phyloP scores from a whole-genome alignment of 2,797 vertebrate genomes.

The Scolopax bukidnonensis region DNA sequence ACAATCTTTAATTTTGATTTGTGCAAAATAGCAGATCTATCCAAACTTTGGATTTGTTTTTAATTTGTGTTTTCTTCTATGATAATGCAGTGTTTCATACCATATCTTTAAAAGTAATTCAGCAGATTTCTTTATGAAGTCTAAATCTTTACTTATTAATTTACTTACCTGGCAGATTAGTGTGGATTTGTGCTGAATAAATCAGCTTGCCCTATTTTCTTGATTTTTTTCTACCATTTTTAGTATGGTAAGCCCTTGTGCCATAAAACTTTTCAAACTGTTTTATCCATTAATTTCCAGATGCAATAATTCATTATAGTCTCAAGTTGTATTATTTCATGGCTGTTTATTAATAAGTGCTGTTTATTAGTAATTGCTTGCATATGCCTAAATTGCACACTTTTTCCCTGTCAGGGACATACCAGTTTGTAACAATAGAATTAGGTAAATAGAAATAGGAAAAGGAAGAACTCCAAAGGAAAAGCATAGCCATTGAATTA shows the following conservation, averaged over 20 bases:
- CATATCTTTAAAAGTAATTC: background rate
- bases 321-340: background rate
- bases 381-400: background rate
- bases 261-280: background rate
- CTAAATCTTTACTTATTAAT: background rate
- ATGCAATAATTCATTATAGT: background rate
- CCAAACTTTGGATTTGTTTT: background rate
- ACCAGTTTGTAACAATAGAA: background rate
- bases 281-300: background rate
- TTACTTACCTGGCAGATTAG: background rate
- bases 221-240: background rate
- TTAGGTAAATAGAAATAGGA: background rate
- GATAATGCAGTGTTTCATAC: background rate
- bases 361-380: background rate
- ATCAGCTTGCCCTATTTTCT: background rate
- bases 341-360: background rate
- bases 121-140: background rate
- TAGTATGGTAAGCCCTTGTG: background rate
- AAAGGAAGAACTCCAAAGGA: background rate
- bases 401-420: background rate
- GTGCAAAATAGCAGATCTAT: background rate
- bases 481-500: background rate
- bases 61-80: background rate
- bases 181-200: background rate
- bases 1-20: background rate